Conservation (phyloP, 2,113 vertebrate genomes). For the Lonchura striata region DNA sequence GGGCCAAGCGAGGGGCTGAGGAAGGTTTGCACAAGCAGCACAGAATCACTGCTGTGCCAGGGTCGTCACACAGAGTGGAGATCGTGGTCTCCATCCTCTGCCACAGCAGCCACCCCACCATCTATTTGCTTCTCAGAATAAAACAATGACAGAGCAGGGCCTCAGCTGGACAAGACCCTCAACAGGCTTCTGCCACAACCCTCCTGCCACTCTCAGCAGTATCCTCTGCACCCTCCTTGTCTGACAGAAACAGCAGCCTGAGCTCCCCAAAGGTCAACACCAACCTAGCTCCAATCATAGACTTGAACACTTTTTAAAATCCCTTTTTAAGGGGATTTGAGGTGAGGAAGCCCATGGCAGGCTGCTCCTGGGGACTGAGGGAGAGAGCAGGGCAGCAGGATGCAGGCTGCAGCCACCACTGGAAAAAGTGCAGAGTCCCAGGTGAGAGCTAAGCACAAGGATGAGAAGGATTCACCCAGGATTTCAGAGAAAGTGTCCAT, state of each 20-base stretch:
- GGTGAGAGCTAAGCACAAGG: background rate
- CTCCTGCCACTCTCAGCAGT: background rate
- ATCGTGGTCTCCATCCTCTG: accelerated
- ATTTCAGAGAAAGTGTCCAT: background rate
- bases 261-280: background rate
- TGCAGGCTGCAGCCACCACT: background rate
- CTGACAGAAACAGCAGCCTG: background rate
- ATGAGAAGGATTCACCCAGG: background rate
- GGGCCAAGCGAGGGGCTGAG: background rate
- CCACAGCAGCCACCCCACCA: background rate
- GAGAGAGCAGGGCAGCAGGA: background rate
- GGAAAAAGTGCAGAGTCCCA: background rate
- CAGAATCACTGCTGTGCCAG: background rate
- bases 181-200: background rate
- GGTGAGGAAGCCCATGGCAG: background rate
- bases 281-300: background rate
- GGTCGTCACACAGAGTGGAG: accelerated
- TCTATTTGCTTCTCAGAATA: background rate
- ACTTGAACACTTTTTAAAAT: background rate
- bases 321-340: too few relatives aligned
- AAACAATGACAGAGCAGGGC: background rate
- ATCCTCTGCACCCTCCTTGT: background rate
- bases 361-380: background rate
- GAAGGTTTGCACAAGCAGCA: background rate
- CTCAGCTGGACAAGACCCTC: background rate